Percentiles rank a stretch among this genome's conserved stretches.
These are phyloP conservation scores for Ovis canadensis DNA, from an alignment of 2,113 vertebrate species.

Conservation along the genomic window DNA sequence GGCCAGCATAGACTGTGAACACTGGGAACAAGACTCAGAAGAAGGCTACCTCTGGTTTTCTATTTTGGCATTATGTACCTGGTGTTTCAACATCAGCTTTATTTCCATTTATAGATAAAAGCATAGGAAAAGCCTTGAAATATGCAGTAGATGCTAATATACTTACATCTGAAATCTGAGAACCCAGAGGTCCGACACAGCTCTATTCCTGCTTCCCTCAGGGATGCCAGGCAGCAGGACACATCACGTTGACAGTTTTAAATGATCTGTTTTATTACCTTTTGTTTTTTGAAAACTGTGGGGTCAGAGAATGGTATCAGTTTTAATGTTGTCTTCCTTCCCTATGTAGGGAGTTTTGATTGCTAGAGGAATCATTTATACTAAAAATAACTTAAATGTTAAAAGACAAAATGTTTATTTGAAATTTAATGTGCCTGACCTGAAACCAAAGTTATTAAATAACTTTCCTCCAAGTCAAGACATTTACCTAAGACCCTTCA, in stretches of 20 bases:
- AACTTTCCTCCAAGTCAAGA: not conserved
- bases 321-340: not conserved
- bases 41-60: not conserved
- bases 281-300: not conserved
- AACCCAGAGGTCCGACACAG: not conserved
- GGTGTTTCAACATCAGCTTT: not conserved
- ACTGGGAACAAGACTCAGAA: not conserved
- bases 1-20: not conserved
- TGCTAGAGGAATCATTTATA: not conserved
- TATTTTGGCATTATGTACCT: not conserved
- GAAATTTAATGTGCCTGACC: not conserved
- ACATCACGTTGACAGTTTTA: not conserved
- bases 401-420: conserved; percentile 23
- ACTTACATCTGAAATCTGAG: not conserved
- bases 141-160: not conserved
- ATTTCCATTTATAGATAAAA: not conserved
- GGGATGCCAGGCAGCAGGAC: not conserved
- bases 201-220: not conserved
- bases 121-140: not conserved
- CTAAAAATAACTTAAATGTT: not conserved
- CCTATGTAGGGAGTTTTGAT: not conserved
- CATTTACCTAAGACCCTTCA: not conserved
- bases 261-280: not conserved
- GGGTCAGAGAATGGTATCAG: not conserved
- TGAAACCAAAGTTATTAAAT: not conserved